Conservation (phyloP, 2,888 invertebrate species). For the Listrodromus nycthemerus region DNA sequence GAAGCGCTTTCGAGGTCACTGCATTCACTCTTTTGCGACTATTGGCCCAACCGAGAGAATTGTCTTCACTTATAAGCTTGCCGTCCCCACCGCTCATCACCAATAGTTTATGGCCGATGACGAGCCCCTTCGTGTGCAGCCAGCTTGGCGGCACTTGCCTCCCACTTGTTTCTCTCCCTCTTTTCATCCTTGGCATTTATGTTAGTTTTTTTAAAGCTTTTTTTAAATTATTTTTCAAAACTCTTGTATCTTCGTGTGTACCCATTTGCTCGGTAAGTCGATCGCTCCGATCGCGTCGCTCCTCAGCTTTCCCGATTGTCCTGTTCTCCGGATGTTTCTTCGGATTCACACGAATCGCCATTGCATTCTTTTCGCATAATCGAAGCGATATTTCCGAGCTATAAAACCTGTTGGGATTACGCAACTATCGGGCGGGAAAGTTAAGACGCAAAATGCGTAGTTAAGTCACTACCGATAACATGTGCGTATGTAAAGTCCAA, state of each 20-base stretch:
- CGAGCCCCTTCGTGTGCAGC: constrained; percentile 82
- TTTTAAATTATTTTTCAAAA: not conserved
- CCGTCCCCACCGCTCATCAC: constrained; percentile 79
- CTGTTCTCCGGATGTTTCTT: not conserved
- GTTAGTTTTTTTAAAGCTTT: constrained; percentile 13
- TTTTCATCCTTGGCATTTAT: constrained; percentile 30
- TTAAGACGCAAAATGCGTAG: constrained; percentile 3
- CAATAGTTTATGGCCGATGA: constrained; percentile 76
- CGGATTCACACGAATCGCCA: not conserved
- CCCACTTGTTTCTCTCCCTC: constrained; percentile 65
- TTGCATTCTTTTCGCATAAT: not conserved
- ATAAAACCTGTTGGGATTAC: not conserved
- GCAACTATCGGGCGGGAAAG: not conserved
- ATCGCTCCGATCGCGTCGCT: constrained; percentile 3
- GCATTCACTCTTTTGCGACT: constrained; percentile 82
- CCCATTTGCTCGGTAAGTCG: not conserved
- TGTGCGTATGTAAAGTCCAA: constrained; percentile 18
- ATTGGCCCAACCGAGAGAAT: constrained; percentile 79
- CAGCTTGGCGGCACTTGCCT: constrained; percentile 83
- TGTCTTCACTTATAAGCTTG: constrained; percentile 83
- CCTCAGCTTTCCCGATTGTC: constrained; percentile 16
- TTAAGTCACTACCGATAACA: constrained; percentile 21
- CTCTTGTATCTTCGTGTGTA: not conserved
- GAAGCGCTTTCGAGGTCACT: constrained; percentile 67
- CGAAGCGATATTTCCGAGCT: not conserved